phyloP scores from a whole-genome alignment of 2,888 invertebrate species.

The Lepidochrysops patricia region DNA sequence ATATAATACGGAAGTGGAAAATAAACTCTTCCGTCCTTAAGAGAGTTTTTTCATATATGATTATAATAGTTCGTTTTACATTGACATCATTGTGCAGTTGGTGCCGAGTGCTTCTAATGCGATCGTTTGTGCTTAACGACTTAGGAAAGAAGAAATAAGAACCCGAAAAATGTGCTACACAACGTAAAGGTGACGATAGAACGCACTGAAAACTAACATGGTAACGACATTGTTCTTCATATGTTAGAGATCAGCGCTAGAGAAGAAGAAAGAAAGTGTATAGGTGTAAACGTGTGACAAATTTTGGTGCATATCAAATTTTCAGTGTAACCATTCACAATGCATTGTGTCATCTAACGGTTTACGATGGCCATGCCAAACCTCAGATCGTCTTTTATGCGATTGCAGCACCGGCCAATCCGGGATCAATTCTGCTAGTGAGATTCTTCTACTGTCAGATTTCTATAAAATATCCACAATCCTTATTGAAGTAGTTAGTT shows the following conservation, averaged over 20 bases:
- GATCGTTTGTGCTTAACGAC: slow-evolving; percentile 38
- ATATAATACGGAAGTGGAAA: slow-evolving; percentile 22
- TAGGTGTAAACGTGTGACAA: slow-evolving; percentile 38
- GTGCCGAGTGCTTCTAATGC: slow-evolving; percentile 55
- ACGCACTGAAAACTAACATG: slow-evolving; percentile 24
- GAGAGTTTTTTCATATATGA: slow-evolving; percentile 10
- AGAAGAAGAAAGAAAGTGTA: slow-evolving; percentile 24
- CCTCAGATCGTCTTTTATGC: slow-evolving; percentile 85
- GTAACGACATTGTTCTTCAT: slow-evolving; percentile 19
- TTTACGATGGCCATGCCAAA: slow-evolving; percentile 74
- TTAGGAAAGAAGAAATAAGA: slow-evolving; percentile 28
- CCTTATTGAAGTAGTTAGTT: slow-evolving; percentile 36
- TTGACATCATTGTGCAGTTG: slow-evolving; percentile 44
- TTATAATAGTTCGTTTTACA: slow-evolving; percentile 34
- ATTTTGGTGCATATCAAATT: slow-evolving; percentile 54
- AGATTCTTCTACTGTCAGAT: slow-evolving; percentile 82
- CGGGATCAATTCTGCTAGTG: slow-evolving; percentile 95
- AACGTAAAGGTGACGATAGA: slow-evolving; percentile 26
- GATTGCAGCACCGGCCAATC: slow-evolving; percentile 95
- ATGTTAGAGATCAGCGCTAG: slow-evolving; percentile 29
- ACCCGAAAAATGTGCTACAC: slow-evolving; percentile 49
- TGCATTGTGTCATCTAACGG: slow-evolving; percentile 61
- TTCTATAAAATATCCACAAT: slow-evolving; percentile 67
- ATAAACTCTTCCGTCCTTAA: slow-evolving; percentile 12
- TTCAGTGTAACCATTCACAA: slow-evolving; percentile 58